A percentile compares a stretch with the other conserved stretches of the same genome.
These are phyloP conservation scores for Apotomis capreana DNA, from an alignment of 2,888 invertebrate species.

Conservation along the genomic window DNA sequence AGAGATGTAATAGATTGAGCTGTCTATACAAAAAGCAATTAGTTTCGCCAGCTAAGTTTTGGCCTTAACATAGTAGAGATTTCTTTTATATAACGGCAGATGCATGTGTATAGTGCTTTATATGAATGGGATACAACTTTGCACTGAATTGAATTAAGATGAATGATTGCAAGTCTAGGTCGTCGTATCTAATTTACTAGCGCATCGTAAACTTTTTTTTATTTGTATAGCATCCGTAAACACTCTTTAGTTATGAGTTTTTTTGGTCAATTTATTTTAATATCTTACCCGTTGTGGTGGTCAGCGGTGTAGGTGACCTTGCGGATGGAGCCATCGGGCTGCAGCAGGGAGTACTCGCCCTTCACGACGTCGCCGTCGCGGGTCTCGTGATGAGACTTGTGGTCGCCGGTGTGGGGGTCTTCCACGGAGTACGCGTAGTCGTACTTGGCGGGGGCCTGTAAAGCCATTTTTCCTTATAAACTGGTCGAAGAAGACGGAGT, in stretches of 20 bases:
- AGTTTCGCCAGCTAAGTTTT: constrained; percentile 64
- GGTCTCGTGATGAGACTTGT: constrained; percentile 76
- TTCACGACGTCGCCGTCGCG: constrained; percentile 79
- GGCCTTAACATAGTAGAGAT: constrained; percentile 59
- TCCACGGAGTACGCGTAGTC: constrained; percentile 84
- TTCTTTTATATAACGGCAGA: constrained; percentile 58
- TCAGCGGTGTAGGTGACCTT: constrained; percentile 83
- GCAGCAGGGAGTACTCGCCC: constrained; percentile 81
- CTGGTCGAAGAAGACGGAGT: neutral
- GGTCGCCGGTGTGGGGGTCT: constrained; percentile 83
- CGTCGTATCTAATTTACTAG: constrained; percentile 43
- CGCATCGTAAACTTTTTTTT: constrained; percentile 27
- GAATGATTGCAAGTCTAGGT: constrained; percentile 45
- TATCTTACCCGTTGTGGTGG: constrained; percentile 78
- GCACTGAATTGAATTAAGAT: constrained; percentile 46
- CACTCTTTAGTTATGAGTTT: no score
- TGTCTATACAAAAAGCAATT: constrained; percentile 56
- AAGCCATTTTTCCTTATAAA: neutral
- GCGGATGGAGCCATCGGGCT: constrained; percentile 82
- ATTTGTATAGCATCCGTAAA: neutral
- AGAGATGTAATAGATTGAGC: constrained; percentile 45
- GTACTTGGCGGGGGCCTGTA: constrained; percentile 80
- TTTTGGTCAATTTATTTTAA: neutral
- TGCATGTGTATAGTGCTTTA: constrained; percentile 52
- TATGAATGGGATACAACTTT: constrained; percentile 61